Evolutionary conservation across 2,888 invertebrate genomes (phyloP), one percentile per base, ranked within the genome.

Genomic region (Nemapogon koenigi): DNA sequence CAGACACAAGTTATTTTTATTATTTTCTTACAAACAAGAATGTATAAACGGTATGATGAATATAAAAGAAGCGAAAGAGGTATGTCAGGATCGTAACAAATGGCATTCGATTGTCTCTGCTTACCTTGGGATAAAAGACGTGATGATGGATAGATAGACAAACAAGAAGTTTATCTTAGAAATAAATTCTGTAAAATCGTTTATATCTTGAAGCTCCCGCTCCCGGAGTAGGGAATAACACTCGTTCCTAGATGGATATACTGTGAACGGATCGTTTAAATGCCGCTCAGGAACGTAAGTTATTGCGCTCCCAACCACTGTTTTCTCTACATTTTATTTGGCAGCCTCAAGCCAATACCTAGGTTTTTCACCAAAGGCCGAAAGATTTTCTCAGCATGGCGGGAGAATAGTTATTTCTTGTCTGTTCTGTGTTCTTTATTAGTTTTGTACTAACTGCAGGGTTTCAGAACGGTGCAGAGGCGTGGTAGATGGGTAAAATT

Each of bases 261-360:
- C 55, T 52, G 53, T 48, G 52, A 55, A 52, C 49, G 53, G 52
- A 57, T 56, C 58, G 57, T 54, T 62, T 62, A 61, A 62, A 61
- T 53, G 54, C 55, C 54, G 53, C 53, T 59, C 51, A 55, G 51
- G 46, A 49, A 43, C 48, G 53, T 65, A 57, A 67, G 55, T 64
- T 65, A 68, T 64, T 50, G 48, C 58, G 53, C 59, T 59, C 53
- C 46, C 43, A 55, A 57, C 57, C 52, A 49, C 49, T 55, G 52
- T 57, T 59, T 49, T 45, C 43, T 45, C 48, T 48, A 47, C 51
- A 54, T 65, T 65, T 62, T 65, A 65, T 59, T 22, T 19, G 14
- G 10, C 33, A 33, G 17, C 19, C 19, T 18, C n/a, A 18, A 3
- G 18, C 30, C 33, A 3, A 14, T n/a, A 33, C 33, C 33, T 33